These are phyloP conservation scores for Turdus rufiventris DNA, from an alignment of 2,113 vertebrate genomes.

Conservation along the genomic window DNA sequence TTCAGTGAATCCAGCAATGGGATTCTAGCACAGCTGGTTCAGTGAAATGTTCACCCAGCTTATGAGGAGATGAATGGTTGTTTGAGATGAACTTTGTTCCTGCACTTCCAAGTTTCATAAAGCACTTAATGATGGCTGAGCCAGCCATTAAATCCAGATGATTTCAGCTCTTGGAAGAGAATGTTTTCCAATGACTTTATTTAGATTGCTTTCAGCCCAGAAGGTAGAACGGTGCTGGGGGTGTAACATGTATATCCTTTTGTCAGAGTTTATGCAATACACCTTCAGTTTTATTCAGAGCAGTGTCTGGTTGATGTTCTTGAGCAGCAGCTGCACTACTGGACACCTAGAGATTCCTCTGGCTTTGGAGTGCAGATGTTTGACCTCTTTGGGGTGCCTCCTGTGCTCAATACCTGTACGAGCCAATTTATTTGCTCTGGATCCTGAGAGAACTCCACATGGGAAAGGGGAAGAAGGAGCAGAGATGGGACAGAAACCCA, in stretches of 20 bases:
- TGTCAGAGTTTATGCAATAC: neutral
- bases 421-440: neutral
- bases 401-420: rapidly evolving
- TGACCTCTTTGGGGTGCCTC: neutral
- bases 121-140: neutral
- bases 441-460: neutral
- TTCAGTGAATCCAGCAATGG: neutral
- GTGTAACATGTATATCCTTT: neutral
- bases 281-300: neutral
- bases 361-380: neutral
- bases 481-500: neutral
- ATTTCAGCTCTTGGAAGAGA: neutral
- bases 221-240: neutral
- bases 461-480: neutral
- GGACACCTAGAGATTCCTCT: neutral
- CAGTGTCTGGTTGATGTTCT: neutral
- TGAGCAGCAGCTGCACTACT: neutral
- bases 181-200: neutral
- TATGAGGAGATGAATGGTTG: neutral
- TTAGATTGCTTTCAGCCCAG: neutral
- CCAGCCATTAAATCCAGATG: neutral
- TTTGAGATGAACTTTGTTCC: neutral
- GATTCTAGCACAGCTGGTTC: neutral
- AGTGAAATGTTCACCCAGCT: neutral
- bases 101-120: neutral